phyloP scores from a whole-genome alignment of 2,888 invertebrate genomes.

The Calephelis perditalis region DNA sequence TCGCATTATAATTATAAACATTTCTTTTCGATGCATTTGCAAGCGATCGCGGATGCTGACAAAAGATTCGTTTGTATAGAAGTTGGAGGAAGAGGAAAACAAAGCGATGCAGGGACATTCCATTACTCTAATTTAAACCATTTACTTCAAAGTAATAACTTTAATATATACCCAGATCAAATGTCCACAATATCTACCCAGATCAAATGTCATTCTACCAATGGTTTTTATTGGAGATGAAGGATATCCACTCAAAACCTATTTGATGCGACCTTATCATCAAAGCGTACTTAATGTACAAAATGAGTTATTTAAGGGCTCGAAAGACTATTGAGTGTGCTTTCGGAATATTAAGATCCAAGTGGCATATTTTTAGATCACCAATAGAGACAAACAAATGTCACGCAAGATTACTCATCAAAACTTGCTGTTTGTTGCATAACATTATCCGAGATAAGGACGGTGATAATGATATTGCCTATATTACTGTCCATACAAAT shows the following conservation, averaged over 20 bases:
- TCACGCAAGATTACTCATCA: conserved; percentile 26
- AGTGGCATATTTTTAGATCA: conserved; percentile 26
- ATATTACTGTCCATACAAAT: conserved; percentile 23
- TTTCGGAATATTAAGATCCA: conserved; percentile 23
- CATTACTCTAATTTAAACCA: conserved; percentile 30
- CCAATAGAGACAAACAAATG: conserved; percentile 30
- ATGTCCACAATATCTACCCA: conserved; percentile 22
- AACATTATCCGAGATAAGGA: conserved; percentile 27
- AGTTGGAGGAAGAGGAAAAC: conserved; percentile 29
- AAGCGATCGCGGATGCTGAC: conserved; percentile 30
- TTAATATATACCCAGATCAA: conserved; percentile 19
- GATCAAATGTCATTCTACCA: conserved; percentile 26
- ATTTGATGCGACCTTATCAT: conserved; percentile 31
- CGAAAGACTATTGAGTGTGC: conserved; percentile 25
- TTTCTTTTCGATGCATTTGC: conserved; percentile 27
- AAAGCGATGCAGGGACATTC: conserved; percentile 31
- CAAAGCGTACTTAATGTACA: conserved; percentile 23
- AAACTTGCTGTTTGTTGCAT: conserved; percentile 22
- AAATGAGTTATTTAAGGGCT: conserved; percentile 24
- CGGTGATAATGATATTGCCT: conserved; percentile 25
- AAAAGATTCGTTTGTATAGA: conserved; percentile 25
- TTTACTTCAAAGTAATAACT: conserved; percentile 22
- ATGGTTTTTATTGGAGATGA: conserved; percentile 26
- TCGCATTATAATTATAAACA: conserved; percentile 27
- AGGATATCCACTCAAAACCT: conserved; percentile 28